Percentiles rank a stretch among this genome's conserved stretches.
phyloP scores from a whole-genome alignment of 2,888 invertebrate species.

The Tenodera sinensis region DNA sequence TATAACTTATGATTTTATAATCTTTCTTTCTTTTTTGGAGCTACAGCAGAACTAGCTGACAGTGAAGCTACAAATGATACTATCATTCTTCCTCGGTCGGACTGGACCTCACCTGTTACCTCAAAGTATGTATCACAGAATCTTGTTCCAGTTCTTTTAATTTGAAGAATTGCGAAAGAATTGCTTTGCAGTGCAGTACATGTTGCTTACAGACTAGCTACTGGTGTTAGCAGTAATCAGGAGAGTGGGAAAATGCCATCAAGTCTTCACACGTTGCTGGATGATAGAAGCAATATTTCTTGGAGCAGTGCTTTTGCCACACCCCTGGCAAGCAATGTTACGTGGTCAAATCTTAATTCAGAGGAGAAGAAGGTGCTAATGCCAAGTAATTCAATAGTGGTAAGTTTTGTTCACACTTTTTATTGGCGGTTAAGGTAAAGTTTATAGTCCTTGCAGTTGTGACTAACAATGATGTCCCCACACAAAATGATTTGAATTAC shows the following conservation, averaged over 20 bases:
- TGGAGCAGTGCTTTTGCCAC: constrained; percentile 27
- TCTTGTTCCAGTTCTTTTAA: background rate
- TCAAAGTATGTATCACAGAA: background rate
- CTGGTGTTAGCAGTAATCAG: background rate
- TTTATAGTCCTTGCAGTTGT: too few species aligned
- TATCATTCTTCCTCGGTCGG: background rate
- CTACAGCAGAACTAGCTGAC: background rate
- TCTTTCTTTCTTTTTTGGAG: background rate
- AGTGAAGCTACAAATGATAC: background rate
- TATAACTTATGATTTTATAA: background rate
- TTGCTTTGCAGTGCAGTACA: background rate
- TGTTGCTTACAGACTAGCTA: background rate
- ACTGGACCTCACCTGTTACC: background rate
- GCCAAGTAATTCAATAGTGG: background rate
- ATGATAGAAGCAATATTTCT: constrained; percentile 17
- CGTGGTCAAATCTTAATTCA: constrained; percentile 8
- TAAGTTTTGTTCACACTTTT: background rate
- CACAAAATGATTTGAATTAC: too few species aligned
- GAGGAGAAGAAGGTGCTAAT: constrained; percentile 12
- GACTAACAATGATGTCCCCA: too few species aligned
- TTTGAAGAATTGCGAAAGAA: background rate
- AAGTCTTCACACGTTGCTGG: constrained; percentile 1
- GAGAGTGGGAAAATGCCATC: background rate
- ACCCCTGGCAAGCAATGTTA: background rate
- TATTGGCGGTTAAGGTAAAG: too few species aligned